Percentiles rank a stretch among this genome's conserved stretches.
phyloP scores from a whole-genome alignment of 2,888 invertebrate genomes.

The Labia minor region DNA sequence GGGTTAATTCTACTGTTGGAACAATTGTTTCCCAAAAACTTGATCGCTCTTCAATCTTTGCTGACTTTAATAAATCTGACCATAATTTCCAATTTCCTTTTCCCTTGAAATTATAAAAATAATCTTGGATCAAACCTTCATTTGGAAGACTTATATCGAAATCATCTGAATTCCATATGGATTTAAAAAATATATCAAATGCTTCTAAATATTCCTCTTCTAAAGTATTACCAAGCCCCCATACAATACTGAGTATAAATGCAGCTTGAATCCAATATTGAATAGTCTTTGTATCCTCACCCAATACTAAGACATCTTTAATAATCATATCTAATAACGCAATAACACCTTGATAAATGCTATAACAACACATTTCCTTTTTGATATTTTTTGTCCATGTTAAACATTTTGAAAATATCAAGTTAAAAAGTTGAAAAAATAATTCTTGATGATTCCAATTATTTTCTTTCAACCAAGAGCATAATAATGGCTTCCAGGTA shows the following conservation, averaged over 20 bases:
- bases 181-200: slow-evolving; percentile 29
- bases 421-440: not conserved
- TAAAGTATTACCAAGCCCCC: slow-evolving; percentile 43
- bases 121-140: slow-evolving; percentile 46
- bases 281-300: slow-evolving; percentile 33
- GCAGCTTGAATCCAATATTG: slow-evolving; percentile 41
- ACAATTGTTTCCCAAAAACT: not conserved
- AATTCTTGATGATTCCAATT: not conserved
- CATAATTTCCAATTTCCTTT: slow-evolving; percentile 48
- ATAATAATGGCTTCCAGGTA: slow-evolving; percentile 70
- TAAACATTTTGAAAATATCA: not conserved
- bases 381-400: not conserved
- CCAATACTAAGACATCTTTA: slow-evolving; percentile 54
- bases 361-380: not conserved
- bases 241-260: slow-evolving; percentile 41
- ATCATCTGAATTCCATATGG: slow-evolving; percentile 43
- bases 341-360: not conserved
- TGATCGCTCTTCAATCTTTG: slow-evolving; percentile 33
- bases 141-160: slow-evolving; percentile 33
- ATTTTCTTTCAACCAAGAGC: slow-evolving; percentile 59
- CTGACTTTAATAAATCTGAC: slow-evolving; percentile 43
- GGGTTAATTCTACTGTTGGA: slow-evolving; percentile 24
- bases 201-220: slow-evolving; percentile 38
- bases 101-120: slow-evolving; percentile 47
- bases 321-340: slow-evolving; percentile 62